A percentile compares a stretch with the other conserved stretches of the same genome.
These are phyloP conservation scores for Morone saxatilis DNA, from an alignment of 2,113 vertebrate species.

Conservation along the genomic window DNA sequence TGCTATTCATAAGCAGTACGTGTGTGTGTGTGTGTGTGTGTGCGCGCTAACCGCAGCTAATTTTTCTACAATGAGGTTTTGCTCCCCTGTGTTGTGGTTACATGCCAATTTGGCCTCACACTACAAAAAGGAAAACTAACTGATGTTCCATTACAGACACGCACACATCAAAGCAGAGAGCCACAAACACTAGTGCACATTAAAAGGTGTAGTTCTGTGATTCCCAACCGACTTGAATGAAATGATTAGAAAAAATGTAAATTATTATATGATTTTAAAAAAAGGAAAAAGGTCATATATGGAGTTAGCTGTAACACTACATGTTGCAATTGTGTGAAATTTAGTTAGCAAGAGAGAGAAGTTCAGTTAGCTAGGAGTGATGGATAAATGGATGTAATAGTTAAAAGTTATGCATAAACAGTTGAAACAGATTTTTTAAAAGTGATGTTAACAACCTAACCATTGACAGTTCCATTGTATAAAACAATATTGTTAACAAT, in stretches of 20 bases:
- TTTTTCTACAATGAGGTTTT: slow-evolving; percentile 14
- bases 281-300: too few species aligned
- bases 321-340: too few species aligned
- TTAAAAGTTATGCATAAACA: neutral
- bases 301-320: too few species aligned
- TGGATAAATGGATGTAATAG: neutral
- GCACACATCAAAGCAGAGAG: neutral
- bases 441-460: too few species aligned
- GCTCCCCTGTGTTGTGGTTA: neutral
- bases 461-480: too few species aligned
- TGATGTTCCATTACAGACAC: neutral
- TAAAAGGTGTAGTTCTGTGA: neutral
- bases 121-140: slow-evolving; percentile 13
- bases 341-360: too few species aligned
- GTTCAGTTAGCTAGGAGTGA: neutral
- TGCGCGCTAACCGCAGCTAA: slow-evolving; percentile 11
- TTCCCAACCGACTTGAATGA: neutral
- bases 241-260: too few species aligned
- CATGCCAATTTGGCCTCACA: neutral
- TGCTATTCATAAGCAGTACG: neutral
- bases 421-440: too few species aligned
- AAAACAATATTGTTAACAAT: too few species aligned
- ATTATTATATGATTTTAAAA: too few species aligned
- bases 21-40: neutral
- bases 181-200: neutral